These are phyloP conservation scores for Sphaerophoria taeniata DNA, from an alignment of 2,888 invertebrate species.

Conservation along the genomic window DNA sequence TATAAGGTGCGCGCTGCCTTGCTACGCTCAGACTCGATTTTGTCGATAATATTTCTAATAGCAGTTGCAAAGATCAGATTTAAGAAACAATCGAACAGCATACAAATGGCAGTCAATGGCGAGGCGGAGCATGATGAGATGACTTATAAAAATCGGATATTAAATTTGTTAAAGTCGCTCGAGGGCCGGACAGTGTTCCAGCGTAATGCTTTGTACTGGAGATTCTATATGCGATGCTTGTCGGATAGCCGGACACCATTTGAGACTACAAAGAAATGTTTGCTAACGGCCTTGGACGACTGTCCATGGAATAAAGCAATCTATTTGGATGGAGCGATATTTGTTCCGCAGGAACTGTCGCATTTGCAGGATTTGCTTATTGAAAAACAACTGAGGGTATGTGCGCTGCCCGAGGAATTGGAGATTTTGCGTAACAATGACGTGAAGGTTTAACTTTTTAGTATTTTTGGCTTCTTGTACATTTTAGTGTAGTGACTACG, in stretches of 20 bases:
- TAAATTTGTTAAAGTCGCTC: slow-evolving; percentile 78
- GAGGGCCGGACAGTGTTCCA: slow-evolving; percentile 76
- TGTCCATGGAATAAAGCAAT: slow-evolving; percentile 87
- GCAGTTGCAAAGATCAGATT: slow-evolving; percentile 81
- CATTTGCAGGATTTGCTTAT: slow-evolving; percentile 90
- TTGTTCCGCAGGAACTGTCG: slow-evolving; percentile 86
- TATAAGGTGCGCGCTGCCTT: slow-evolving; percentile 84
- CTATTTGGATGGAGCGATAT: slow-evolving; percentile 87
- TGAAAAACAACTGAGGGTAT: slow-evolving; percentile 89
- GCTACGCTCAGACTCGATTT: slow-evolving; percentile 82
- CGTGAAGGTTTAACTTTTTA: slow-evolving; percentile 22
- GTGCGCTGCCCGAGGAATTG: slow-evolving; percentile 90
- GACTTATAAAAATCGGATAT: slow-evolving; percentile 78
- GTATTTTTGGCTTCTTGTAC: background rate
- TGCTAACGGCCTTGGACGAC: slow-evolving; percentile 85
- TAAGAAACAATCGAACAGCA: slow-evolving; percentile 42
- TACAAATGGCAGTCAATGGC: too few relatives aligned
- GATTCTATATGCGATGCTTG: slow-evolving; percentile 86
- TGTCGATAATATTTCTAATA: slow-evolving; percentile 83
- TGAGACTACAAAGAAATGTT: slow-evolving; percentile 79
- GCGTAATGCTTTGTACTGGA: slow-evolving; percentile 85
- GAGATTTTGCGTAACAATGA: slow-evolving; percentile 83
- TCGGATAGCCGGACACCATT: slow-evolving; percentile 79
- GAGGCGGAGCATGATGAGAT: slow-evolving; percentile 70
- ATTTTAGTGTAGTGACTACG: background rate